Evolutionary conservation across 2,888 invertebrate species (phyloP).

Genomic region (Branchellion lobata): DNA sequence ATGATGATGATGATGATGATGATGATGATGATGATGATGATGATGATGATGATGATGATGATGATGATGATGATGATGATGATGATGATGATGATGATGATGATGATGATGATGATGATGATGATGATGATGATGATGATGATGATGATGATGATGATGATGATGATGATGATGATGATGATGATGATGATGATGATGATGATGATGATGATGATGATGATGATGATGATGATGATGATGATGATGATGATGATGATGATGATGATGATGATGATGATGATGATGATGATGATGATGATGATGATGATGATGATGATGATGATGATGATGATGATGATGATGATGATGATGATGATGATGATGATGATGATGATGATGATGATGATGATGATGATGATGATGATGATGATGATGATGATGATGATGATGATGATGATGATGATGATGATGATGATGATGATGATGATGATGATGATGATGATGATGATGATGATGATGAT

Average conservation of each 20-base stretch:
- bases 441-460: constrained; percentile 17
- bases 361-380: not conserved
- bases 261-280: not conserved
- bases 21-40: not conserved
- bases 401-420: constrained; percentile 2
- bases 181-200: not conserved
- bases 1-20: constrained; percentile 14
- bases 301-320: constrained; percentile 4
- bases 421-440: not conserved
- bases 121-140: not conserved
- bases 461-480: not conserved
- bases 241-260: constrained; percentile 14
- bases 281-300: constrained; percentile 7
- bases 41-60: constrained; percentile 7
- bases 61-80: constrained; percentile 4
- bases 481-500: constrained; percentile 14
- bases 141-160: constrained; percentile 10
- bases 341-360: constrained; percentile 11
- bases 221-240: not conserved
- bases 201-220: constrained; percentile 17
- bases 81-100: not conserved
- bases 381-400: constrained; percentile 10
- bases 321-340: not conserved
- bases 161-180: constrained; percentile 2
- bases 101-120: constrained; percentile 11